Percentiles rank a stretch among this genome's conserved stretches.
Conservation (phyloP, 2,797 vertebrate species). For the Manis javanica region DNA sequence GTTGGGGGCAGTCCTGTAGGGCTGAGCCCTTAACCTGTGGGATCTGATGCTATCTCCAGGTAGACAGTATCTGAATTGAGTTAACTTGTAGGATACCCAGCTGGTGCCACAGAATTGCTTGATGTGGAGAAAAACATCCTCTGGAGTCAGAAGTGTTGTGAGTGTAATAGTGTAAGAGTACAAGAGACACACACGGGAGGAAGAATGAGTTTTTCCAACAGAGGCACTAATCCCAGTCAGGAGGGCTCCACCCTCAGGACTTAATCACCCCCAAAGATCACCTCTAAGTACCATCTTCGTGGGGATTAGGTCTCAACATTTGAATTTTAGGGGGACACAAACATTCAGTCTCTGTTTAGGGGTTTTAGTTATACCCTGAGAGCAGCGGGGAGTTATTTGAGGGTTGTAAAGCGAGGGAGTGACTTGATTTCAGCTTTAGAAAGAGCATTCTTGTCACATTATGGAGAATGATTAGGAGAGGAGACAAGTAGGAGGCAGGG, state of each 20-base stretch:
- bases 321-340: neutral
- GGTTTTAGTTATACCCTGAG: neutral
- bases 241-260: neutral
- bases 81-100: neutral
- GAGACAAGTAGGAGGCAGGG: neutral
- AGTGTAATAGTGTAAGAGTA: neutral
- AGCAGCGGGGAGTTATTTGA: neutral
- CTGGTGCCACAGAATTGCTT: neutral
- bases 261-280: neutral
- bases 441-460: neutral
- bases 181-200: neutral
- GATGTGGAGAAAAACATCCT: neutral
- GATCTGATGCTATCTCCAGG: neutral
- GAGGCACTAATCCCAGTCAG: neutral
- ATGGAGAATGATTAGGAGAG: neutral
- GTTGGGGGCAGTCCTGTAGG: too few relatives aligned
- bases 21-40: neutral
- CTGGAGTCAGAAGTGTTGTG: neutral
- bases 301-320: neutral
- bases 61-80: neutral
- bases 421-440: neutral
- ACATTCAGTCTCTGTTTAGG: neutral
- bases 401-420: neutral
- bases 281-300: neutral
- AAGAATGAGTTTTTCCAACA: neutral